Evolutionary conservation across 1,140 invertebrate genomes (phyloP), one percentile per base, ranked within the genome.

Genomic region (Batillaria attramentaria): DNA sequence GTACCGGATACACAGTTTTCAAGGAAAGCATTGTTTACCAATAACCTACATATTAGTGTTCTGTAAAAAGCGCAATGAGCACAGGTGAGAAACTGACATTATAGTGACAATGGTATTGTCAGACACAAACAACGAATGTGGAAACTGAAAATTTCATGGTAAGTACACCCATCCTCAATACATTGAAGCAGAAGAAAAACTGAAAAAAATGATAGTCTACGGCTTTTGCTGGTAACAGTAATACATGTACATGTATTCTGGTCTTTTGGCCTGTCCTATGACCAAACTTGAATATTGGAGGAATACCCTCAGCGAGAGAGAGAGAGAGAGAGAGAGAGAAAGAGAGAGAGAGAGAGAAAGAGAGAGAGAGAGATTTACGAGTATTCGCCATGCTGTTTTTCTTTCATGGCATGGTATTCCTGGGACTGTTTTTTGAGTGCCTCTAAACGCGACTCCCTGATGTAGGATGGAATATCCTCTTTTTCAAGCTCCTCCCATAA

Each of bases 401-500:
- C 84, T 77, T 85, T 85, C 84, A 88, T 84, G 16, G 83, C 50
- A 62, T 83, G 62, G 79, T 85, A 86, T 35, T 88, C 79, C 31
- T 77, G 43, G 28, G 87, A 83, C 79, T 88, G 84, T 82, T 87
- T 83, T 68, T 87, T 87, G 16, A 91, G 75, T 28, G 81, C 72
- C 62, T 84, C 82, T 28, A 90, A 79, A 37, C 90, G 72, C 10
- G 90, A 88, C 75, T 91, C 90, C 73, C 89, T 77, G 28, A 91
- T 89, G 68, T 88, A 75, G 18, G 86, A 73, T 60, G 90, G 90
- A 62, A 91, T 88, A 70, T 91, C 90, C 69, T 87, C 87, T 81
- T 89, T 89, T 74, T 89, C 89, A 39, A 90, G 77, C 72, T 91
- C 89, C 57, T 86, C 87, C 62, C 89, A 79, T 31, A 89, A 78